A percentile compares a stretch with the other conserved stretches of the same genome.
phyloP scores from a whole-genome alignment of 1,140 invertebrate species.

The Monomorium pharaonis region DNA sequence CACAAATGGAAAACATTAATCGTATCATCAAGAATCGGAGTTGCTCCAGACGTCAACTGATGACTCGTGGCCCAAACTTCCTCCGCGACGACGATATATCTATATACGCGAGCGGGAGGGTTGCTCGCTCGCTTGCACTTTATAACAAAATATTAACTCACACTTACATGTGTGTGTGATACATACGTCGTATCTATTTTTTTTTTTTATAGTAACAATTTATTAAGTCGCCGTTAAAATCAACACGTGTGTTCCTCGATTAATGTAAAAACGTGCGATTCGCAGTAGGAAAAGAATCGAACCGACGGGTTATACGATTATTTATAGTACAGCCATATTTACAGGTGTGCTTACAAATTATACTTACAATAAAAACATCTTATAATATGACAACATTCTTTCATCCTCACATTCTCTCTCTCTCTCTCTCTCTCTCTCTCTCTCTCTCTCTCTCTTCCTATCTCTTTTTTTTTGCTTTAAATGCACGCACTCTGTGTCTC shows the following conservation, averaged over 20 bases:
- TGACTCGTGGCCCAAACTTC: conserved; percentile 45
- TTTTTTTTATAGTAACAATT: conserved; percentile 37
- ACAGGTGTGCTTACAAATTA: conserved; percentile 64
- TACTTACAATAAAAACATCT: conserved; percentile 65
- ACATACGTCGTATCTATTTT: background rate
- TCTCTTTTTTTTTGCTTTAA: background rate
- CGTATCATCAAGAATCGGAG: conserved; percentile 49
- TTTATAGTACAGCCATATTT: conserved; percentile 71
- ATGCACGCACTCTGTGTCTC: background rate
- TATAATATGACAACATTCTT: conserved; percentile 4
- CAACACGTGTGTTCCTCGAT: conserved; percentile 5
- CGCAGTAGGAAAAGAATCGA: conserved; percentile 62
- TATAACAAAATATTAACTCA: conserved; percentile 62
- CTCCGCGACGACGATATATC: conserved; percentile 52
- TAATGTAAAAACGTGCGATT: conserved; percentile 54
- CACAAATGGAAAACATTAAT: conserved; percentile 70
- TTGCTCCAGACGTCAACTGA: conserved; percentile 56
- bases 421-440: background rate
- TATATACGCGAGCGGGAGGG: background rate
- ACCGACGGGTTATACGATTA: conserved; percentile 61
- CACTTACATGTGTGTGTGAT: conserved; percentile 1
- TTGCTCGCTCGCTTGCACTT: background rate
- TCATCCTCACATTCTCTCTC: background rate
- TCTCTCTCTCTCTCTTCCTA: background rate
- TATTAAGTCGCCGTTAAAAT: conserved; percentile 34